Base-by-base conservation (phyloP, 2,888 invertebrate genomes). In the Eilema griseolum region DNA sequence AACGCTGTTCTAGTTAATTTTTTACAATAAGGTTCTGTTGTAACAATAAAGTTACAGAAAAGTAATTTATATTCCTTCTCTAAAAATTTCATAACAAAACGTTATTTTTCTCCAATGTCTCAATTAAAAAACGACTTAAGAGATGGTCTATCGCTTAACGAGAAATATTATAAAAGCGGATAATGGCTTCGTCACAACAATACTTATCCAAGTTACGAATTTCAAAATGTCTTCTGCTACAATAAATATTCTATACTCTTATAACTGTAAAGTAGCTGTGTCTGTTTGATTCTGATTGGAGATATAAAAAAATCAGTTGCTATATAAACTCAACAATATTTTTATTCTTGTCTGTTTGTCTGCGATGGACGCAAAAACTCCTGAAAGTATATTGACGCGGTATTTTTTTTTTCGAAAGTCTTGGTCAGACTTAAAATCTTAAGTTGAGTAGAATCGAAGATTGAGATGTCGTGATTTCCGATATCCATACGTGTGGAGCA, bases 41-140 rank as follows among this genome's bases (percentile, higher is more conserved):
- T 7, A 0, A 46, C 46, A 52, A 52, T 10, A 52, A 52, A 52
- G 52, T 52, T 46, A 20, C 7, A 5, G n/a, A 52, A 52, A 52
- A 52, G 52, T 52, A 52, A 52, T 52, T 52, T 52, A 52, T n/a
- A 52, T 52, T 52, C 52, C n/a, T 59, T 59, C 26, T 26, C 59
- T 12, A 20, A 16, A 59, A 59, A 20, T 59, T 59, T 8, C 20
- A 1, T 8, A 14, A 16, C n/a, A 52, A 52, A 52, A 52, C n/a
- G 52, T 52, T 52, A n/a, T 52, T 52, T 52, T 52, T 16, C 20
- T 52, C 10, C n/a, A 10, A 52, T 52, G n/a, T 52, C n/a, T 10
- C n/a, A 52, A 52, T 26, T 28, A 16, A 20, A 59, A 59, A 59
- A 26, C 26, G 28, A 8, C 5, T 14, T 59, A 16, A 26, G 16